phyloP scores from a whole-genome alignment of 2,797 vertebrate species.

The Onychomys arenicola region DNA sequence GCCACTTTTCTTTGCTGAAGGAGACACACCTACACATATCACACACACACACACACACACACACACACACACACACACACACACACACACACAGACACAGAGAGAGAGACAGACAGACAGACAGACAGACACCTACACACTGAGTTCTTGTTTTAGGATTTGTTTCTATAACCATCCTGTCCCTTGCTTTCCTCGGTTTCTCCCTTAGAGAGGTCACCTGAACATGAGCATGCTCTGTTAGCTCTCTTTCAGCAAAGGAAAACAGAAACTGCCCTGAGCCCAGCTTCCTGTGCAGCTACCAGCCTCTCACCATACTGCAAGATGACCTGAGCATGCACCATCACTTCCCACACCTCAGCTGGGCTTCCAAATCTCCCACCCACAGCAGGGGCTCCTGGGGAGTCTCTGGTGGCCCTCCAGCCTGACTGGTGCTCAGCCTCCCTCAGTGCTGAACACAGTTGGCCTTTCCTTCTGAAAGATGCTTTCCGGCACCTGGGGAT shows the following conservation, averaged over 20 bases:
- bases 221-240: neutral
- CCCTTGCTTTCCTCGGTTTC: neutral
- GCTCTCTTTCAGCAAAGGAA: neutral
- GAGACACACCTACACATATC: neutral
- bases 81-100: neutral
- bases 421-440: neutral
- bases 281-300: neutral
- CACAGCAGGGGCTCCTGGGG: neutral
- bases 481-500: neutral
- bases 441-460: neutral
- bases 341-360: neutral
- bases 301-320: fast-evolving
- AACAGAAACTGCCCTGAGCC: neutral
- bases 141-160: neutral
- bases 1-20: neutral
- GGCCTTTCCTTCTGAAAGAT: neutral
- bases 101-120: no score
- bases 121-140: neutral
- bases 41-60: neutral
- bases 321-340: fast-evolving
- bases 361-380: neutral
- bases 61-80: no score
- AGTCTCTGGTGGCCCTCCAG: neutral
- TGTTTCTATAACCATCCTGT: neutral
- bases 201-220: neutral